Conservation (phyloP, 1,140 invertebrate genomes). For the Babylonia areolata region DNA sequence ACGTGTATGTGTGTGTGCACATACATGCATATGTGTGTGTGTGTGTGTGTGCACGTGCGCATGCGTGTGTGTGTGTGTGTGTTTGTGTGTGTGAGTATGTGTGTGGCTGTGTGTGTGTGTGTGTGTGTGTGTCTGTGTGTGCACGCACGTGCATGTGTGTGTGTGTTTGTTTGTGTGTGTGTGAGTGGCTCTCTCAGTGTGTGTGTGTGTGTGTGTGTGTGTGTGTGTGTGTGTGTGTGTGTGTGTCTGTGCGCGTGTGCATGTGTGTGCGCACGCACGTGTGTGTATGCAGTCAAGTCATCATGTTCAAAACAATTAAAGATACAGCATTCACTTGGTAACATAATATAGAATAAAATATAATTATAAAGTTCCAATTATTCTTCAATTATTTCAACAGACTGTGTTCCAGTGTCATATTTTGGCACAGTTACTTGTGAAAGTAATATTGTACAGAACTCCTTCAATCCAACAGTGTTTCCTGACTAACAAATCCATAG, state of each 20-base stretch:
- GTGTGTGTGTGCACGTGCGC: background rate
- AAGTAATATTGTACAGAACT: no score
- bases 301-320: no score
- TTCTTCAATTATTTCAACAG: no score
- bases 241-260: conserved; percentile 30
- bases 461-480: no score
- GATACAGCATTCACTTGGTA: no score
- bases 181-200: no score
- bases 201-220: no score
- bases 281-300: background rate
- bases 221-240: background rate
- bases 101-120: background rate
- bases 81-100: background rate
- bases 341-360: no score
- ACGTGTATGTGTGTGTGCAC: background rate
- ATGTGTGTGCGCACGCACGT: background rate
- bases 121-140: background rate
- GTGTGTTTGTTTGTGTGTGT: conserved; percentile 24
- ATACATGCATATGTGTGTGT: background rate
- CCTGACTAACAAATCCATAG: no score
- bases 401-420: no score
- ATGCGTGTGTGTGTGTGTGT: background rate
- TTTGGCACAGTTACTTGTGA: no score
- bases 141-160: conserved; percentile 4
- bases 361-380: no score